A percentile compares a stretch with the other conserved stretches of the same genome.
These are phyloP conservation scores for Hydrolagus affinis DNA, from an alignment of 2,113 vertebrate genomes.

Conservation along the genomic window DNA sequence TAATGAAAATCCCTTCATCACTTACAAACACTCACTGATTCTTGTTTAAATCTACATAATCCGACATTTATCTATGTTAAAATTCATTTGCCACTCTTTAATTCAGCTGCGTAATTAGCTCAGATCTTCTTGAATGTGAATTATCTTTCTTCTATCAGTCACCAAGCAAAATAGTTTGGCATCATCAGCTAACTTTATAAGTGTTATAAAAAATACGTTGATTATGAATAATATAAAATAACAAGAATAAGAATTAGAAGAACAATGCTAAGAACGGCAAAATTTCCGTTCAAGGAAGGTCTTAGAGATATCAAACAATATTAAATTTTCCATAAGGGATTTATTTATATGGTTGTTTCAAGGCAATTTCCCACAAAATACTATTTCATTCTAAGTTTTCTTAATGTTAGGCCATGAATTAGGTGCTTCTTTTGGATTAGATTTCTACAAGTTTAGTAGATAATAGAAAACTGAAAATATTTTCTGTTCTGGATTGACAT, in stretches of 20 bases:
- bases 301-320: not conserved
- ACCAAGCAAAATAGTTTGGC: too few relatives aligned
- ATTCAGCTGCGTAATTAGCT: too few relatives aligned
- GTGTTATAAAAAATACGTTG: too few relatives aligned
- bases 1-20: too few relatives aligned
- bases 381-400: not conserved
- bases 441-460: not conserved
- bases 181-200: too few relatives aligned
- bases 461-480: not conserved
- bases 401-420: not conserved
- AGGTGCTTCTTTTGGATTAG: slow-evolving; percentile 8
- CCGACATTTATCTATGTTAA: too few relatives aligned
- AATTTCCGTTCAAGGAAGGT: not conserved
- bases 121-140: too few relatives aligned
- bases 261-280: not conserved
- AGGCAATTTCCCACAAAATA: not conserved
- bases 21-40: too few relatives aligned
- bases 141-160: too few relatives aligned
- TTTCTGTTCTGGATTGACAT: not conserved
- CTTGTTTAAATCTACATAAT: too few relatives aligned
- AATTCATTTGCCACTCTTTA: too few relatives aligned
- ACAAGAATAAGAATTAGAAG: not conserved
- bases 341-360: not conserved
- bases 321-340: not conserved
- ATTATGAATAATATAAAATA: too few relatives aligned